Evolutionary conservation across 2,888 invertebrate species (phyloP), one percentile per base, ranked within the genome.

Genomic region (Lycaena phlaeas): DNA sequence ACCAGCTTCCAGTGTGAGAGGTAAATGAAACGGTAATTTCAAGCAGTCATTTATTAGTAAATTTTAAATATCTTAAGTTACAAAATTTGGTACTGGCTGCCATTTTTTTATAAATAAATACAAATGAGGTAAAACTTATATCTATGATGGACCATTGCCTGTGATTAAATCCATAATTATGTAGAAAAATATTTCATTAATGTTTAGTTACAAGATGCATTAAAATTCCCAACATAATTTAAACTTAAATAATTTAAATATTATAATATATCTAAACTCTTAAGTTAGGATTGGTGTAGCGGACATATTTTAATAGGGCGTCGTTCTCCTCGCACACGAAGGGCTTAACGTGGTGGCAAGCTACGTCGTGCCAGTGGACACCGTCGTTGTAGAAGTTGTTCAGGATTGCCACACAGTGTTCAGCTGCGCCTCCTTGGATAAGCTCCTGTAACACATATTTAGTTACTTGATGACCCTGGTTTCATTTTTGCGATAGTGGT

Each of bases 361-460:
- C 95, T 36, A 95, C 95, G 64, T 95, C 91, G 65, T 95, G 95
- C 95, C 95, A 95, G 72, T 94, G 92, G 37, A 95, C 90, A 17
- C 95, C 95, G 60, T 95, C 95, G 56, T 94, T 92, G 86, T 95
- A 95, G 86, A 95, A 95, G 70, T 95, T 92, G 79, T 95, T 95
- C 38, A 95, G 82, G 50, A 95, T 86, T 1, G 93, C 95, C 49
- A 95, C 68, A 63, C 95, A 95, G 68, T 94, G 94, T 74, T 95
- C 95, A 17, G 91, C 88, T 1, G 94, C 93, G 36, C 95, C 95
- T 15, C 90, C 91, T 73, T 93, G 93, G 61, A 90, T 88, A 51
- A 90, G 87, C 76, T 95, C 93, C 74, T 89, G 68, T 26, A 41
- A 18, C 41, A 18, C 41, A 38, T 40, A 14, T 31, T 40, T 39